Percentiles rank a stretch among this genome's conserved stretches.
Evolutionary conservation across 2,888 invertebrate genomes (phyloP).

Genomic region (Pasiphila rectangulata): DNA sequence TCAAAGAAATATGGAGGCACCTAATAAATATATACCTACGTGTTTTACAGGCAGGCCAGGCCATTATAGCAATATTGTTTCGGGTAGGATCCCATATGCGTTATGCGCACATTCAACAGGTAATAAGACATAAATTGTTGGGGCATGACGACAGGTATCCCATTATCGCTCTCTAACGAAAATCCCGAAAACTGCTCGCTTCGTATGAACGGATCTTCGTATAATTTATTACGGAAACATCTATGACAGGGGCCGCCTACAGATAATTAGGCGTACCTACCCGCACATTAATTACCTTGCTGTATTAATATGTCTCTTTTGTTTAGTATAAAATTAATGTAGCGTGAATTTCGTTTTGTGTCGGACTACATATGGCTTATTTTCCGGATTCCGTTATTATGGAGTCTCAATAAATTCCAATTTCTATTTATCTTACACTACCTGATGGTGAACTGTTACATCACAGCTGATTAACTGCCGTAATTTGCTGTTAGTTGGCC

Average conservation of each 20-base stretch:
- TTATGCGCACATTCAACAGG: conserved; percentile 49
- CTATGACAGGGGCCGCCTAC: conserved; percentile 42
- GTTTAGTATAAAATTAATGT: conserved; percentile 29
- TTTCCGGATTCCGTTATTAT: conserved; percentile 2
- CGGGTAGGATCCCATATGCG: conserved; percentile 28
- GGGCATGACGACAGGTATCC: conserved; percentile 57
- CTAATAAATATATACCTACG: not conserved
- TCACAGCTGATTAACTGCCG: no score
- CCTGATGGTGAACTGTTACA: no score
- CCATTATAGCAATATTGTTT: conserved; percentile 16
- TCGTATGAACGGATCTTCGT: conserved; percentile 47
- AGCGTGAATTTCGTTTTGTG: conserved; percentile 18
- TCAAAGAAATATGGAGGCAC: not conserved
- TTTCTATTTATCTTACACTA: no score
- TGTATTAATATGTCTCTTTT: conserved; percentile 32
- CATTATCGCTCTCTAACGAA: conserved; percentile 56
- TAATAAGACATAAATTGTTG: conserved; percentile 50
- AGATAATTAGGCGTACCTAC: conserved; percentile 46
- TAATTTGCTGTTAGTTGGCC: no score
- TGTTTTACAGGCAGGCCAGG: not conserved
- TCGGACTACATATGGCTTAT: not conserved
- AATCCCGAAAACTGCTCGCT: conserved; percentile 54
- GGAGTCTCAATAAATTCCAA: not conserved
- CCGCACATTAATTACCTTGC: conserved; percentile 31
- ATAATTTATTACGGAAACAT: conserved; percentile 61